Percentiles rank a stretch among this genome's conserved stretches.
Evolutionary conservation across 1,140 invertebrate genomes (phyloP).

Genomic region (Conus betulinus): DNA sequence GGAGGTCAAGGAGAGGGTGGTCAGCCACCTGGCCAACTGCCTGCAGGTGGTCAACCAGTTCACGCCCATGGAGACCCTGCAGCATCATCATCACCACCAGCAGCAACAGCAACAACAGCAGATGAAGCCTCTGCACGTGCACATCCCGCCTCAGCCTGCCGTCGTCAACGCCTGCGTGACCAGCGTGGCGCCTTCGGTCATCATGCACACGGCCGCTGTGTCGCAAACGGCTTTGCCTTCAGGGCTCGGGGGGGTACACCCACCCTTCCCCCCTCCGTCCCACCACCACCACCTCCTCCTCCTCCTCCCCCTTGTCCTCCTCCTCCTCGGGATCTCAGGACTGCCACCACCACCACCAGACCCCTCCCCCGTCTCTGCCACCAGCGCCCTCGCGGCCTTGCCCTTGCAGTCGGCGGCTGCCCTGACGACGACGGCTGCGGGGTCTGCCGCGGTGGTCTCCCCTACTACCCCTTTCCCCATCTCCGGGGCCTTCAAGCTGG

Average conservation of each 20-base stretch:
- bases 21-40: constrained; percentile 53
- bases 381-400: background rate
- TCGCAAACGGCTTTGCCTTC: background rate
- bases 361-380: constrained; percentile 16
- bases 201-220: constrained; percentile 3
- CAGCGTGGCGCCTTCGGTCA: background rate
- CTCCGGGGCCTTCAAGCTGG: constrained; percentile 40
- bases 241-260: background rate
- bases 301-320: background rate
- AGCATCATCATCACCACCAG: background rate
- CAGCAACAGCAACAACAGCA: background rate
- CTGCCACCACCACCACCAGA: constrained; percentile 25
- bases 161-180: background rate
- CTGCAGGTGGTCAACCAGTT: constrained; percentile 47
- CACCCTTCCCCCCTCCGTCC: background rate
- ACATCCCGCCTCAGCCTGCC: constrained; percentile 11
- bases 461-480: constrained; percentile 5
- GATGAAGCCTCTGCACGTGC: constrained; percentile 23
- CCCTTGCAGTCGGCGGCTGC: constrained; percentile 22
- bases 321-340: background rate
- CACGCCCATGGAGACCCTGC: background rate
- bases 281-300: background rate
- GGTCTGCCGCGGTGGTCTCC: background rate
- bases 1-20: constrained; percentile 73
- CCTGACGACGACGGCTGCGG: constrained; percentile 16